phyloP scores from a whole-genome alignment of 2,797 vertebrate genomes.

The Columba guinea region DNA sequence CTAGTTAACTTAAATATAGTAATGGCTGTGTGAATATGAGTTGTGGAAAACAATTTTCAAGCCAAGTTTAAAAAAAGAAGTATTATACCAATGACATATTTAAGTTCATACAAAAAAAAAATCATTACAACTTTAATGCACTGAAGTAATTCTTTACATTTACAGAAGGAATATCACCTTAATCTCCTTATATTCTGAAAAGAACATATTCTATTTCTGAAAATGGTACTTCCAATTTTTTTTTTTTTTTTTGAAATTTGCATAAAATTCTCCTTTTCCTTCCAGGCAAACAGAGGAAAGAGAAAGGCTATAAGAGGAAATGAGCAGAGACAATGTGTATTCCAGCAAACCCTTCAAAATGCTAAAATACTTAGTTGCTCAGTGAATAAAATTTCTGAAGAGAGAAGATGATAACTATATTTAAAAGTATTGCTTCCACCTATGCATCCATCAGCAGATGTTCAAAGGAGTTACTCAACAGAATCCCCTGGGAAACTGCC shows the following conservation, averaged over 20 bases:
- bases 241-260: background rate
- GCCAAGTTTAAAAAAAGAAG: background rate
- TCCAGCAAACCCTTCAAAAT: background rate
- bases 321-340: background rate
- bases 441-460: background rate
- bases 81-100: background rate
- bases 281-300: background rate
- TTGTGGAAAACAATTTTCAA: conserved; percentile 20
- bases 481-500: too few species aligned
- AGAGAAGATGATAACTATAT: background rate
- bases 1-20: background rate
- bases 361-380: background rate
- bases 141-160: background rate
- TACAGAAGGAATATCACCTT: background rate
- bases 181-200: background rate
- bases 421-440: background rate
- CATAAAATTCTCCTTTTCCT: background rate
- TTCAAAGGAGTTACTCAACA: background rate
- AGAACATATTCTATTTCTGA: background rate
- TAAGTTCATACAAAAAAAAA: background rate
- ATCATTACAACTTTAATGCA: background rate
- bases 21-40: background rate
- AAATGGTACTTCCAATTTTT: background rate
- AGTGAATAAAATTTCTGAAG: background rate
- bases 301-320: background rate